Evolutionary conservation across 2,113 vertebrate species (phyloP).

Genomic region (Onychostruthus taczanowskii): DNA sequence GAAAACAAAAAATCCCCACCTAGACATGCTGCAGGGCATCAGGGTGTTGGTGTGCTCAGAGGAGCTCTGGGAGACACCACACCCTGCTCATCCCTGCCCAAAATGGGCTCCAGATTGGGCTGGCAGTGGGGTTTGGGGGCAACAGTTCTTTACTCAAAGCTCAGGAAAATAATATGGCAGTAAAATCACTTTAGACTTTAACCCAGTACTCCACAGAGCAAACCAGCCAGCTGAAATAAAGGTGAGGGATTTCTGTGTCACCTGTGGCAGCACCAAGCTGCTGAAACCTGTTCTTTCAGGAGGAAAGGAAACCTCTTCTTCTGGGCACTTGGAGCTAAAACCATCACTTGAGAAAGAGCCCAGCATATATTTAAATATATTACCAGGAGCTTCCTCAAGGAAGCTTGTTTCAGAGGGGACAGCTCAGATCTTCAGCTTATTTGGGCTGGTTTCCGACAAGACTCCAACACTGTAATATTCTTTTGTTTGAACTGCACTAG

Average conservation of each 20-base stretch:
- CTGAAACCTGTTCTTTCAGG: background rate
- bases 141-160: background rate
- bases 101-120: accelerated
- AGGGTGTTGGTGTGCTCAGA: accelerated
- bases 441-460: background rate
- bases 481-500: background rate
- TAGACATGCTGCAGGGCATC: accelerated
- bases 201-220: background rate
- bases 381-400: background rate
- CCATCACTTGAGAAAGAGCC: background rate
- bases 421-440: background rate
- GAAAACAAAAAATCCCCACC: background rate
- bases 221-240: background rate
- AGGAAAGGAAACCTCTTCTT: background rate
- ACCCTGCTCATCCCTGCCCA: background rate
- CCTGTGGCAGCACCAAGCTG: background rate
- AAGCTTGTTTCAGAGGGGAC: background rate
- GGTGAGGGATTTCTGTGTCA: background rate
- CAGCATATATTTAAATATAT: background rate
- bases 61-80: background rate
- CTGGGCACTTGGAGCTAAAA: background rate
- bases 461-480: background rate
- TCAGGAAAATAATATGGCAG: background rate
- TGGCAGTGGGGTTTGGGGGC: background rate
- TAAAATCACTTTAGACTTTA: background rate